Percentiles rank a stretch among this genome's conserved stretches.
These are phyloP conservation scores for Pristionchus japonicus DNA, from an alignment of 2,888 invertebrate genomes.

Conservation along the genomic window DNA sequence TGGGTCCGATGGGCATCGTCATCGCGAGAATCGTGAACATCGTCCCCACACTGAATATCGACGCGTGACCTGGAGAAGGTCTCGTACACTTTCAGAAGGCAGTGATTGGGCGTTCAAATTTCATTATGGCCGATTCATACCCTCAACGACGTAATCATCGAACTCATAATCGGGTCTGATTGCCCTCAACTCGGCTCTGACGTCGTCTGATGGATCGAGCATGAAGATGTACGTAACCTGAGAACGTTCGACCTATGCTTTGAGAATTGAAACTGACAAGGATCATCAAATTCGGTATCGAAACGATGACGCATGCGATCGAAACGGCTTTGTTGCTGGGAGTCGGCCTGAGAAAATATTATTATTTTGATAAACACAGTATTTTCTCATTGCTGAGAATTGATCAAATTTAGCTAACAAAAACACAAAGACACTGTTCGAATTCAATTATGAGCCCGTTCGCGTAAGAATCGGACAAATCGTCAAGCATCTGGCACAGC, in stretches of 20 bases:
- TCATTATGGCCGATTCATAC: not conserved
- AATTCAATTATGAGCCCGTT: too few species aligned
- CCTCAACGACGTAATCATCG: not conserved
- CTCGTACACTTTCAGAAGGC: too few species aligned
- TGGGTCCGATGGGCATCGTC: conserved; percentile 1
- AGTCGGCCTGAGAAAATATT: not conserved
- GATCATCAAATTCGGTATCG: not conserved
- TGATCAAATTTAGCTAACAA: not conserved
- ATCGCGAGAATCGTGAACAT: conserved; percentile 25
- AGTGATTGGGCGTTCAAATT: not conserved
- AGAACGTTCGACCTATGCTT: not conserved
- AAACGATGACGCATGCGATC: not conserved
- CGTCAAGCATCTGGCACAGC: too few species aligned
- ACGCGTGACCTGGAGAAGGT: not conserved
- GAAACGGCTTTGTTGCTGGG: not conserved
- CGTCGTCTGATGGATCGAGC: not conserved
- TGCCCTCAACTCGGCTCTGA: not conserved
- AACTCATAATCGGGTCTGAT: not conserved
- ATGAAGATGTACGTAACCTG: not conserved
- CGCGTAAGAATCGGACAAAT: too few species aligned
- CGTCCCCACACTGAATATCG: not conserved
- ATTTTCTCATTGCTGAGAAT: not conserved
- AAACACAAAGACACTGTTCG: too few species aligned
- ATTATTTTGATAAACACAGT: not conserved
- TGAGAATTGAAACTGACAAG: not conserved